Conservation (phyloP, 2,113 vertebrate genomes). For the Penelope pileata region DNA sequence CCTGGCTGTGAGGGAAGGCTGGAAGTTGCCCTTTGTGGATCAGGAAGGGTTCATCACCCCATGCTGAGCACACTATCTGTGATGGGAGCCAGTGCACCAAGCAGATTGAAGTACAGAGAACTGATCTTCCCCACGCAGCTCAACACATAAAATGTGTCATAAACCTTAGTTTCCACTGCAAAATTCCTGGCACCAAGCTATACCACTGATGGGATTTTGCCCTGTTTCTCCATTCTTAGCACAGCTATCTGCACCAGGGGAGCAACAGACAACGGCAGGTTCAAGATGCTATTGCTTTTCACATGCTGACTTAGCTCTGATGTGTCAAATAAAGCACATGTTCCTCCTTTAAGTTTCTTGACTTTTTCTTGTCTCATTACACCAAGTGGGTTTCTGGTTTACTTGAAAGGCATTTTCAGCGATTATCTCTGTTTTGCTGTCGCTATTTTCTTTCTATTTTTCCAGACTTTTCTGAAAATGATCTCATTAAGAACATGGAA, state of each 20-base stretch:
- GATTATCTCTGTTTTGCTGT: constrained; percentile 45
- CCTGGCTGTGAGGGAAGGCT: accelerated
- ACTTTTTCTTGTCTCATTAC: constrained; percentile 42
- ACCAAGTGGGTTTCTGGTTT: neutral
- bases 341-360: neutral
- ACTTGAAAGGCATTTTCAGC: constrained; percentile 16
- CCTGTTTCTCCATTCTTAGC: neutral
- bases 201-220: neutral
- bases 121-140: neutral
- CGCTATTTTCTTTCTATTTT: neutral
- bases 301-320: neutral
- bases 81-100: neutral
- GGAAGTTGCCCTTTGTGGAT: neutral
- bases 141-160: neutral
- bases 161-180: neutral
- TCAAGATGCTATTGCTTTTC: neutral
- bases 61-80: neutral
- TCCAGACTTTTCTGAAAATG: constrained; percentile 26
- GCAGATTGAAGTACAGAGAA: neutral
- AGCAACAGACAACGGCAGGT: neutral
- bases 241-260: neutral
- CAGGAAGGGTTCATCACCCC: neutral
- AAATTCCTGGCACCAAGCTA: neutral
- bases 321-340: neutral
- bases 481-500: constrained; percentile 43